Evolutionary conservation across 2,888 invertebrate species (phyloP).

Genomic region (Muscina levida): DNA sequence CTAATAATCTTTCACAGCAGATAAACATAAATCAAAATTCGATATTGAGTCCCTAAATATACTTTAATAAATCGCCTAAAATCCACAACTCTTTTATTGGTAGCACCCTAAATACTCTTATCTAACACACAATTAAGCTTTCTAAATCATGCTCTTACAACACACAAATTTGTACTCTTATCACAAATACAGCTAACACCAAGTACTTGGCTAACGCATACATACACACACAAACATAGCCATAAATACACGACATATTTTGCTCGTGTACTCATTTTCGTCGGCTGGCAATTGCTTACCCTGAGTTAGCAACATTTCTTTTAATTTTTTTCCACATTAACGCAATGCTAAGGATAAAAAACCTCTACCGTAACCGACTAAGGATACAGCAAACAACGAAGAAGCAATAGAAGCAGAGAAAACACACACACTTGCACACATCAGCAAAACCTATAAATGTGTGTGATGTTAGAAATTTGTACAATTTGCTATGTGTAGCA

Average conservation of each 20-base stretch:
- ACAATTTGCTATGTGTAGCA: constrained; percentile 45
- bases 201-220: not conserved
- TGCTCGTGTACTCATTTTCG: constrained; percentile 29
- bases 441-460: constrained; percentile 44
- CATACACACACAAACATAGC: not conserved
- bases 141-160: not conserved
- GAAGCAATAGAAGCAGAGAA: constrained; percentile 43
- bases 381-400: constrained; percentile 35
- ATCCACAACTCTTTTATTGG: not conserved
- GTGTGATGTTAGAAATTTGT: constrained; percentile 32
- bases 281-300: constrained; percentile 21
- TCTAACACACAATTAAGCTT: constrained; percentile 8
- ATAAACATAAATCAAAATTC: too few species aligned
- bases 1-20: too few species aligned
- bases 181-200: not conserved
- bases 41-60: too few species aligned
- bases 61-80: too few species aligned
- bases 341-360: constrained; percentile 41
- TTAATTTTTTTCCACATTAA: constrained; percentile 64
- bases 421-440: constrained; percentile 40
- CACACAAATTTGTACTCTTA: not conserved
- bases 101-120: not conserved
- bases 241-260: not conserved
- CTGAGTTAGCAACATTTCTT: constrained; percentile 38
- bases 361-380: not conserved